These are phyloP conservation scores for Epistrophe eligans DNA, from an alignment of 2,888 invertebrate genomes.

Conservation along the genomic window DNA sequence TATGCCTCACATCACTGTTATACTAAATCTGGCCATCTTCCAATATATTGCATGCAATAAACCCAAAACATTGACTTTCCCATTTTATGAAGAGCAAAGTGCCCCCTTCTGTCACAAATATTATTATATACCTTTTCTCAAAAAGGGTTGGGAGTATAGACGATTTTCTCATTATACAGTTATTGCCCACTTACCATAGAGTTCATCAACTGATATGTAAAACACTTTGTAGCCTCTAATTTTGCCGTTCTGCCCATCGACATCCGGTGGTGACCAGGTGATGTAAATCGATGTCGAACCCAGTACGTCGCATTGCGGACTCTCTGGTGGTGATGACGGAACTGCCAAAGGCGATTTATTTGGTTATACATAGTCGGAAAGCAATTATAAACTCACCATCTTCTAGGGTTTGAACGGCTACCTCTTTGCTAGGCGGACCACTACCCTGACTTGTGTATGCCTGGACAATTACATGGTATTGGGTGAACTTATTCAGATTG, in stretches of 20 bases:
- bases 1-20: neutral
- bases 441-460: slow-evolving; percentile 94
- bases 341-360: slow-evolving; percentile 85
- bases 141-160: neutral
- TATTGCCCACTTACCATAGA: slow-evolving; percentile 87
- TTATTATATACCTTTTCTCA: neutral
- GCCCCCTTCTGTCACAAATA: slow-evolving; percentile 2
- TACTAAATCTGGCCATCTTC: slow-evolving; percentile 46
- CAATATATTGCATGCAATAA: slow-evolving; percentile 43
- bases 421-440: slow-evolving; percentile 92
- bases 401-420: slow-evolving; percentile 92
- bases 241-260: slow-evolving; percentile 92
- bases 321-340: slow-evolving; percentile 93
- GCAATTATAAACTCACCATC: slow-evolving; percentile 86
- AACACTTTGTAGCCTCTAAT: slow-evolving; percentile 94
- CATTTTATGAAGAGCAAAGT: slow-evolving; percentile 33
- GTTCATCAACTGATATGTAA: slow-evolving; percentile 91
- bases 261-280: slow-evolving; percentile 93
- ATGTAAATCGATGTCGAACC: slow-evolving; percentile 94
- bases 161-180: slow-evolving; percentile 54
- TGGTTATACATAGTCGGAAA: slow-evolving; percentile 59
- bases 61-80: slow-evolving; percentile 40
- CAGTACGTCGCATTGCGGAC: slow-evolving; percentile 91
- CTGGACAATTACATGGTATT: slow-evolving; percentile 93
- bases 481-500: slow-evolving; percentile 91